Evolutionary conservation across 2,888 invertebrate genomes (phyloP).

Genomic region (Drosophila prolongata): DNA sequence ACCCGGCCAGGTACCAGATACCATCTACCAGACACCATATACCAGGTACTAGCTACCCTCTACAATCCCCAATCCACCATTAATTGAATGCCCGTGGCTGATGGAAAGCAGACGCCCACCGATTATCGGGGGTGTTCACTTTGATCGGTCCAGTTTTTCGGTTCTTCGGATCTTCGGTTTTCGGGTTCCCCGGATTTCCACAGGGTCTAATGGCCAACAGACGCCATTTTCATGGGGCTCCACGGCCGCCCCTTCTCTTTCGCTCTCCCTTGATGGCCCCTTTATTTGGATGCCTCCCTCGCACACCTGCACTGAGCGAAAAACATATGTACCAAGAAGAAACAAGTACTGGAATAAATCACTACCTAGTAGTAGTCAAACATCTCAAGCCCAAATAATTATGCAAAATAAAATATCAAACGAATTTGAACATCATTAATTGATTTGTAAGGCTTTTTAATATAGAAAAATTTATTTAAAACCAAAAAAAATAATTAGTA

Average conservation of each 20-base stretch:
- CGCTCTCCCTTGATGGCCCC: slow-evolving; percentile 1
- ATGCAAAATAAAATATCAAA: too few relatives aligned
- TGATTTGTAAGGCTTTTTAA: too few relatives aligned
- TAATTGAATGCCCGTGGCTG: slow-evolving; percentile 72
- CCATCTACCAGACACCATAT: slow-evolving; percentile 51
- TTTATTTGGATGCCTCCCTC: not conserved
- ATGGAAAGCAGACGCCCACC: slow-evolving; percentile 67
- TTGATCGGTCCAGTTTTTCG: slow-evolving; percentile 14
- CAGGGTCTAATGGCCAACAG: slow-evolving; percentile 44
- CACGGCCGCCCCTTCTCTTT: not conserved
- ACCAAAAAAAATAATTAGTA: too few relatives aligned
- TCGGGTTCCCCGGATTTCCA: slow-evolving; percentile 5
- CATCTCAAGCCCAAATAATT: too few relatives aligned
- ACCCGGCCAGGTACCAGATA: slow-evolving; percentile 27
- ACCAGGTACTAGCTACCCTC: slow-evolving; percentile 31
- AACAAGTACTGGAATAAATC: too few relatives aligned
- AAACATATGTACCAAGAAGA: not conserved
- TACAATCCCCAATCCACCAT: slow-evolving; percentile 31
- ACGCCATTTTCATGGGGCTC: slow-evolving; percentile 62
- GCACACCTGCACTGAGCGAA: not conserved
- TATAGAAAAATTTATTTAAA: too few relatives aligned
- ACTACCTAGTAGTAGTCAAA: too few relatives aligned
- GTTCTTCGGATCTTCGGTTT: not conserved
- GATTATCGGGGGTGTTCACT: slow-evolving; percentile 2
- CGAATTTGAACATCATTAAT: too few relatives aligned